Percentiles rank a stretch among this genome's conserved stretches.
phyloP scores from a whole-genome alignment of 2,113 vertebrate genomes.

The Pterocles orientalis region DNA sequence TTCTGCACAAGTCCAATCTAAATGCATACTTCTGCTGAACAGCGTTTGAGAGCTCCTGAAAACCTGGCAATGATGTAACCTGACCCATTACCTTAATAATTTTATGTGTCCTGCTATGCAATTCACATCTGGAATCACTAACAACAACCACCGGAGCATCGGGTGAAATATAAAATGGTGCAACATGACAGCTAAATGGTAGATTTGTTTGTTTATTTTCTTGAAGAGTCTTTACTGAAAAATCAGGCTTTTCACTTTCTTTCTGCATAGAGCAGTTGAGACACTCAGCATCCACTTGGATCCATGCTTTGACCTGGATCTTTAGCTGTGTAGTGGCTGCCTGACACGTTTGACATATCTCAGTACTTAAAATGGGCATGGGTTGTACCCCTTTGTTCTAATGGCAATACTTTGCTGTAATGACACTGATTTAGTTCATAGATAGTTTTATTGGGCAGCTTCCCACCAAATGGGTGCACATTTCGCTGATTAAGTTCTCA shows the following conservation, averaged over 20 bases:
- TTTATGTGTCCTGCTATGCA: background rate
- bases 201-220: constrained; percentile 29
- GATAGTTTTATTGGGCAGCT: constrained; percentile 20
- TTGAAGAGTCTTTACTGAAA: constrained; percentile 44
- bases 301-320: constrained; percentile 58
- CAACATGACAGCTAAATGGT: constrained; percentile 20
- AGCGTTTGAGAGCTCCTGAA: constrained; percentile 10
- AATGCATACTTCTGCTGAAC: background rate
- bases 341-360: constrained; percentile 58
- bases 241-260: constrained; percentile 45
- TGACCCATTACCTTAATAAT: constrained; percentile 31
- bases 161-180: background rate
- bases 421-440: constrained; percentile 45
- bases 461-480: background rate
- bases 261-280: constrained; percentile 45
- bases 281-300: constrained; percentile 57
- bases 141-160: background rate
- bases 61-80: constrained; percentile 19
- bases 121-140: background rate
- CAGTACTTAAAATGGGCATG: constrained; percentile 50
- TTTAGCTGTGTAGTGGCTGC: constrained; percentile 47
- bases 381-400: constrained; percentile 68
- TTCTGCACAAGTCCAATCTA: background rate
- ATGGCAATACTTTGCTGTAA: constrained; percentile 42
- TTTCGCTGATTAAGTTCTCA: constrained; percentile 55